phyloP scores from a whole-genome alignment of 2,113 vertebrate species.

The Sapayoa aenigma region DNA sequence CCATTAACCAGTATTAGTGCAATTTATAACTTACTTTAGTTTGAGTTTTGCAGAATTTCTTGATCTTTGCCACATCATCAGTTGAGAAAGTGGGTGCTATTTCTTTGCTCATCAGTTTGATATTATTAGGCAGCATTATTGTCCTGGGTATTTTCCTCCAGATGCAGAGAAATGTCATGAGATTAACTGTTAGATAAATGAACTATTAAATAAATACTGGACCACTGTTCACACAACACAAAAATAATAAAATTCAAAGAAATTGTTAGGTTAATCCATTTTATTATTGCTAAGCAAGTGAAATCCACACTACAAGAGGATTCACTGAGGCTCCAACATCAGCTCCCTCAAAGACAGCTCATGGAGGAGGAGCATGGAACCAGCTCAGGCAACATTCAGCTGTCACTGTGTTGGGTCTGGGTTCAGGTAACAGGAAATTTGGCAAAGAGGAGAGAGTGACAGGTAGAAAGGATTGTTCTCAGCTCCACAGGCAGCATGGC shows the following conservation, averaged over 20 bases:
- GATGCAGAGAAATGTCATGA: constrained; percentile 45
- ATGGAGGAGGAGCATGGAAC: neutral
- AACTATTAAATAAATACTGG: constrained; percentile 64
- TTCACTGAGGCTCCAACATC: neutral
- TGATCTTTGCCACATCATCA: constrained; percentile 80
- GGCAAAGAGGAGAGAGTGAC: neutral
- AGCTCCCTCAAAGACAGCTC: rapidly evolving
- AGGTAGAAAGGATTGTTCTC: neutral
- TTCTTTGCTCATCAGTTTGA: constrained; percentile 81
- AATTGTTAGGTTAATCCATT: neutral
- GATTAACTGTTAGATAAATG: constrained; percentile 49
- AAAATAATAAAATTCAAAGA: neutral
- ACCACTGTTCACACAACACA: constrained; percentile 40
- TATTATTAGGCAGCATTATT: constrained; percentile 72
- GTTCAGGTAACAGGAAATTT: neutral
- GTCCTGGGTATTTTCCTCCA: constrained; percentile 54
- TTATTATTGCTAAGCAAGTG: neutral
- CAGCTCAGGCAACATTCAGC: rapidly evolving
- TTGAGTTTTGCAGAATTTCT: constrained; percentile 82
- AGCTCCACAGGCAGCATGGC: rapidly evolving
- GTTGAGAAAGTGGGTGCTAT: constrained; percentile 72
- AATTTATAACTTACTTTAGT: constrained; percentile 76
- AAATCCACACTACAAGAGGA: neutral
- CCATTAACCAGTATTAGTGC: constrained; percentile 63
- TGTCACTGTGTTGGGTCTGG: neutral